These are phyloP conservation scores for Xenus cinereus DNA, from an alignment of 2,113 vertebrate genomes.

Conservation along the genomic window DNA sequence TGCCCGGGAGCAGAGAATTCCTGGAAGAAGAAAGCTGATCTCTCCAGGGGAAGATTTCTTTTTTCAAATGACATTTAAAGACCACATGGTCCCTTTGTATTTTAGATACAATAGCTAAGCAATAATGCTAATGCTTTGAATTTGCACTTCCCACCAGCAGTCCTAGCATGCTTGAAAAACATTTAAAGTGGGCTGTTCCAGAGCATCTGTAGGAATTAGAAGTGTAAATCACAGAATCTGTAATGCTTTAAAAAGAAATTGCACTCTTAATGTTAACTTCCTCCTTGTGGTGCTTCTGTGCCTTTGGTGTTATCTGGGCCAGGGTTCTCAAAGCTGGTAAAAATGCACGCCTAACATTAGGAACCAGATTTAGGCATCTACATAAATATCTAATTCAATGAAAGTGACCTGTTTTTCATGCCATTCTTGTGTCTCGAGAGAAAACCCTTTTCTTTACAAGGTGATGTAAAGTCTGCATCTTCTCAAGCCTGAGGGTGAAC, in stretches of 20 bases:
- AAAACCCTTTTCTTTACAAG: not conserved
- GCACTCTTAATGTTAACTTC: not conserved
- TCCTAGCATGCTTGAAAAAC: not conserved
- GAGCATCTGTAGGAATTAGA: not conserved
- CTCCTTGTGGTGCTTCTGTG: not conserved
- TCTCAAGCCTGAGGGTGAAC: not conserved
- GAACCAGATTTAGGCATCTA: not conserved
- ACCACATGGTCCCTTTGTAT: not conserved
- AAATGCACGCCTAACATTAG: not conserved
- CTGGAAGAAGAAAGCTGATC: not conserved
- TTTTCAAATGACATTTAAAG: not conserved
- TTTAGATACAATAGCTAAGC: not conserved
- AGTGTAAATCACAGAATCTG: not conserved
- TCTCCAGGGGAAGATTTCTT: not conserved
- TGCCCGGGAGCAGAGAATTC: not conserved
- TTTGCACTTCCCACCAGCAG: not conserved
- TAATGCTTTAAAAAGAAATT: not conserved
- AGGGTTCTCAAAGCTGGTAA: not conserved
- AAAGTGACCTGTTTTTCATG: not conserved
- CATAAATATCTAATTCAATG: not conserved
- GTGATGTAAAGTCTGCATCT: not conserved
- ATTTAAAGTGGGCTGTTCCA: not conserved
- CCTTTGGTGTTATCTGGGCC: not conserved
- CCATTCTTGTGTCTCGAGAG: not conserved
- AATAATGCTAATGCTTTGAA: not conserved